Conservation (phyloP, 2,888 invertebrate genomes). For the Leucophora obtusa region DNA sequence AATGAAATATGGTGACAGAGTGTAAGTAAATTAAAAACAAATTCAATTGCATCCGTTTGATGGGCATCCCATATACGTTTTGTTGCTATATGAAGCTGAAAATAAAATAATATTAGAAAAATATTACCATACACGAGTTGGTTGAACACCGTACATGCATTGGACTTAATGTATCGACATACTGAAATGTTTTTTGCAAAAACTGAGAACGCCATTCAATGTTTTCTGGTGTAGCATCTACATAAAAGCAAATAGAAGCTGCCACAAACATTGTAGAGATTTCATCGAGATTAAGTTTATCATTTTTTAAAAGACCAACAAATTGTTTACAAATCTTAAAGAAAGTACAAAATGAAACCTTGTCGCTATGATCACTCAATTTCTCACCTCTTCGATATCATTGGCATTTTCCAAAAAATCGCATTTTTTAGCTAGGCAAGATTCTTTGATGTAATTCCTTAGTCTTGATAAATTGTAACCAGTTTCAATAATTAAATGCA, state of each 20-base stretch:
- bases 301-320: slow-evolving; percentile 53
- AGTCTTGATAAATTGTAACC: slow-evolving; percentile 55
- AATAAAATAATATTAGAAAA: slow-evolving; percentile 9
- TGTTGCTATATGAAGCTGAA: slow-evolving; percentile 68
- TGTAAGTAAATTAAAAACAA: slow-evolving; percentile 65
- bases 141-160: slow-evolving; percentile 64
- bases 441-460: slow-evolving; percentile 51
- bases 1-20: slow-evolving; percentile 67
- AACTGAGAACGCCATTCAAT: slow-evolving; percentile 67
- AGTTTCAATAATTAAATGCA: slow-evolving; percentile 63
- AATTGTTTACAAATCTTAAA: slow-evolving; percentile 66
- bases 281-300: slow-evolving; percentile 67
- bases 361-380: not conserved
- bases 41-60: slow-evolving; percentile 60
- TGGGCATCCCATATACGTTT: slow-evolving; percentile 66
- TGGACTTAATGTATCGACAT: slow-evolving; percentile 68
- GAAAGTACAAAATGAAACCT: slow-evolving; percentile 79
- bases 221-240: slow-evolving; percentile 62
- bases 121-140: not conserved
- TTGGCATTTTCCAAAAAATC: slow-evolving; percentile 47
- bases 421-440: slow-evolving; percentile 59
- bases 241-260: slow-evolving; percentile 63
- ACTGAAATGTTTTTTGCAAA: slow-evolving; percentile 68
- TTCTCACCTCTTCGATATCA: slow-evolving; percentile 57
- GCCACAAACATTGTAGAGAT: slow-evolving; percentile 67